Base-by-base conservation (phyloP, 2,888 invertebrate species). In the Bugula neritina region DNA sequence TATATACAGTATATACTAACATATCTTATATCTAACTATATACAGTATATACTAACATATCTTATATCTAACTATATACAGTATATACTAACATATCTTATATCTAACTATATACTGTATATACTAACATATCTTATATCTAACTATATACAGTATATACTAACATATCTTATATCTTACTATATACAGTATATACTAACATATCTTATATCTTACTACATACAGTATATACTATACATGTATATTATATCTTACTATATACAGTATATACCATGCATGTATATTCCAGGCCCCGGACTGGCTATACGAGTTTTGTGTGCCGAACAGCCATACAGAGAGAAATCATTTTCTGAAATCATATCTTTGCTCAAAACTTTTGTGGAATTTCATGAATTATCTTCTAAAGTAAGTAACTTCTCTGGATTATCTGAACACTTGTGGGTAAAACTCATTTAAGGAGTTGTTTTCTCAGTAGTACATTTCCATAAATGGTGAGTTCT, bases 221-320 rank as follows among this genome's bases (percentile, higher is more conserved):
- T 17, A 43, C 43, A n/a, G n/a, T n/a, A 5, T 43, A 25, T 52
- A 31, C 31, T n/a, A 43, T 43, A 43, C 17, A 43, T 43, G 5
- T 43, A 17, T 43, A 43, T 43, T 5, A 43, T 43, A 17, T 17
- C 17, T 5, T 43, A 17, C 43, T 43, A 43, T 17, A 5, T 17
- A 43, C 43, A n/a, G n/a, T n/a, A 5, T 43, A 25, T 52, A 31
- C 31, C 43, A n/a, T 43, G 43, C 43, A 43, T 43, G 43, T 43
- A 43, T 43, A 43, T 72, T 77, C 21, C 74, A 85, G 87, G 99
- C 1, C 99, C 99, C 23, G 99, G 99, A 21, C 87, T 99, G 74
- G 97, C 99, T 57, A 97, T 99, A 81, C 88, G 99, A 75, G 91
- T 98, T 74, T 87, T 99, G 54, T 99, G 99, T 86, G 94, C 95